Percentiles rank a stretch among this genome's conserved stretches.
phyloP scores from a whole-genome alignment of 30 jellyfish, hydroid and myxozoan genomes.

The Turritopsis rubra region DNA sequence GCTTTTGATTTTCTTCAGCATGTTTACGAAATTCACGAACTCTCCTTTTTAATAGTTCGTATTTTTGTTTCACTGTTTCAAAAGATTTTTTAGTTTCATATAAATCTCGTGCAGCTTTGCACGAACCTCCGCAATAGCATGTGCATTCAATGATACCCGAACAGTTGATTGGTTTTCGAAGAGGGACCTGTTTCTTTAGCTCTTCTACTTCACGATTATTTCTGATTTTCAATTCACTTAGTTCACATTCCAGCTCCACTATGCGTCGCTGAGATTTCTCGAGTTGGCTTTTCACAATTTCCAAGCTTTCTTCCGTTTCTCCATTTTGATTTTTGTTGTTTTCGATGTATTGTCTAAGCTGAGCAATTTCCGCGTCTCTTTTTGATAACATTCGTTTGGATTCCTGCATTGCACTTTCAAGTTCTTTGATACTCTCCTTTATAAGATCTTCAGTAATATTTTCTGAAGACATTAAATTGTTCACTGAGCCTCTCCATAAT shows the following conservation, averaged over 20 bases:
- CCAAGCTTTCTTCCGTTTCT: constrained; percentile 37
- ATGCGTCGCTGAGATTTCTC: constrained; percentile 60
- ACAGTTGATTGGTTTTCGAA: constrained; percentile 6
- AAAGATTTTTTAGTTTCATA: constrained; percentile 48
- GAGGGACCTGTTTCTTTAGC: constrained; percentile 2
- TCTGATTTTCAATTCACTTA: constrained; percentile 28
- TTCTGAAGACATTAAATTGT: constrained; percentile 73
- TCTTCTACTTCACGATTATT: constrained; percentile 3
- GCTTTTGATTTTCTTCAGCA: constrained; percentile 47
- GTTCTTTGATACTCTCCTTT: constrained; percentile 74
- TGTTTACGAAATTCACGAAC: constrained; percentile 81
- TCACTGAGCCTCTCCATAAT: constrained; percentile 74
- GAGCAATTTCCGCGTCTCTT: constrained; percentile 71
- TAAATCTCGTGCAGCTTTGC: constrained; percentile 79
- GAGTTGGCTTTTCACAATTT: constrained; percentile 31
- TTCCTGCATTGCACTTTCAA: constrained; percentile 82
- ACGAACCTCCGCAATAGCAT: constrained; percentile 86
- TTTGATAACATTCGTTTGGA: constrained; percentile 52
- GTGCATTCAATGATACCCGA: constrained; percentile 61
- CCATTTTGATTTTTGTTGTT: constrained; percentile 28
- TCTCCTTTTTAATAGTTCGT: constrained; percentile 55
- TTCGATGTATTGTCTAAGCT: constrained; percentile 38
- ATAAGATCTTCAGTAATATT: constrained; percentile 81
- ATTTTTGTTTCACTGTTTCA: constrained; percentile 60
- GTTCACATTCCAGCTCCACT: constrained; percentile 41